Base-by-base conservation (phyloP, 2,113 vertebrate species). In the Larimichthys polyactis region DNA sequence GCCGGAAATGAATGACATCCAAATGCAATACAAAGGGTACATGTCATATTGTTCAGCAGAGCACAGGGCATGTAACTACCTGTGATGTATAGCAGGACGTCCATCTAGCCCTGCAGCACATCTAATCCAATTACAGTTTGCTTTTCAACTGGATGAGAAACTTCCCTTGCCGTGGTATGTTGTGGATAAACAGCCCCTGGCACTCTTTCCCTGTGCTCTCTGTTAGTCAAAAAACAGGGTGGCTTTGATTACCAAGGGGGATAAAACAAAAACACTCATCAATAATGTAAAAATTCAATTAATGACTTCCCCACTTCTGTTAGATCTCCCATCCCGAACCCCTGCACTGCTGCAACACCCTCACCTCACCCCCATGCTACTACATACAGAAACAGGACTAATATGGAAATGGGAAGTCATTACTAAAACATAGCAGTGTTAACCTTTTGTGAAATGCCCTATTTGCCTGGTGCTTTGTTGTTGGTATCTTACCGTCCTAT, bases 261-360 rank as follows among this genome's bases (percentile, higher is more conserved):
- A 79, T 78, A 83, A 71, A 86, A 86, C 74, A 86, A 75, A 87
- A 90, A 87, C 87, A 86, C 78, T 93, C 85, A 95, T 96, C 87
- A 95, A 95, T 95, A 93, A 96, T 96, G 87, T 71, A 95, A 87
- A 90, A 86, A 88, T 55, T 77, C 78, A 87, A 88, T 94, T 94
- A 94, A 94, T 92, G 89, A 93, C 91, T 94, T 94, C 91, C 89
- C 82, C 80, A 87, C 82, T 81, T 91, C 89, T 89, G 85, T 93
- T 83, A 91, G 93, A 94, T 94, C 92, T 90, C 89, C 84, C 90
- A 79, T 64, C 55, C 75, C 68, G 32, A 83, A 73, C 90, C 87
- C 82, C 88, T 71, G 77, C 83, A 40, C 75, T 16, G 79, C 60
- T 77, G 60, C 81, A 36, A 14, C 36, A 67, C 70, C 43, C 58